phyloP scores from a whole-genome alignment of 2,113 vertebrate genomes.

The Vanacampus margaritifer region DNA sequence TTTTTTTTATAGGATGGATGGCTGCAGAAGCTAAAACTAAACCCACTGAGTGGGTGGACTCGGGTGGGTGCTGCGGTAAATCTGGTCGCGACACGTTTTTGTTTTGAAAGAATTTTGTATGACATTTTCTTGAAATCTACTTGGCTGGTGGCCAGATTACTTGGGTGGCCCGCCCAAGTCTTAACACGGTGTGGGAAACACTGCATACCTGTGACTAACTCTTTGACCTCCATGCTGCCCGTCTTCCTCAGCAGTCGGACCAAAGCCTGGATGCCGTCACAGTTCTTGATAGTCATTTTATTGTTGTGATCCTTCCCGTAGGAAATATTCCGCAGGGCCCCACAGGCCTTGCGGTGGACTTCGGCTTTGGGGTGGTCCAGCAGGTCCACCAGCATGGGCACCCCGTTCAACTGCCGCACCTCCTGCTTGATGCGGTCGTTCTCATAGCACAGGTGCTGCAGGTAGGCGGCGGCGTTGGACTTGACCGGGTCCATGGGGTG shows the following conservation, averaged over 20 bases:
- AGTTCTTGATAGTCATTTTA: slow-evolving; percentile 93
- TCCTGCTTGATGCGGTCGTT: slow-evolving; percentile 93
- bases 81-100: too few relatives aligned
- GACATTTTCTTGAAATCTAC: too few relatives aligned
- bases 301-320: slow-evolving; percentile 91
- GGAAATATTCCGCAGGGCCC: slow-evolving; percentile 92
- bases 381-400: slow-evolving; percentile 85
- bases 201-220: slow-evolving; percentile 94
- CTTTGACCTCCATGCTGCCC: slow-evolving; percentile 88
- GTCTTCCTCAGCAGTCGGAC: slow-evolving; percentile 87
- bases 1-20: too few relatives aligned
- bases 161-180: too few relatives aligned
- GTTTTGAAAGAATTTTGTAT: too few relatives aligned
- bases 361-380: slow-evolving; percentile 88
- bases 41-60: too few relatives aligned
- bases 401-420: slow-evolving; percentile 87
- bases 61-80: too few relatives aligned
- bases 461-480: slow-evolving; percentile 91
- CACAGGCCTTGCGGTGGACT: slow-evolving; percentile 93
- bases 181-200: too few relatives aligned
- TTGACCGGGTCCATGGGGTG: slow-evolving; percentile 95
- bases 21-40: neutral
- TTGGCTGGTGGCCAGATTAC: too few relatives aligned
- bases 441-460: slow-evolving; percentile 97
- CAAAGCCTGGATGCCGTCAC: slow-evolving; percentile 89